Evolutionary conservation across 2,888 invertebrate species (phyloP), one percentile per base, ranked within the genome.

Genomic region (Nomada ferruginata): DNA sequence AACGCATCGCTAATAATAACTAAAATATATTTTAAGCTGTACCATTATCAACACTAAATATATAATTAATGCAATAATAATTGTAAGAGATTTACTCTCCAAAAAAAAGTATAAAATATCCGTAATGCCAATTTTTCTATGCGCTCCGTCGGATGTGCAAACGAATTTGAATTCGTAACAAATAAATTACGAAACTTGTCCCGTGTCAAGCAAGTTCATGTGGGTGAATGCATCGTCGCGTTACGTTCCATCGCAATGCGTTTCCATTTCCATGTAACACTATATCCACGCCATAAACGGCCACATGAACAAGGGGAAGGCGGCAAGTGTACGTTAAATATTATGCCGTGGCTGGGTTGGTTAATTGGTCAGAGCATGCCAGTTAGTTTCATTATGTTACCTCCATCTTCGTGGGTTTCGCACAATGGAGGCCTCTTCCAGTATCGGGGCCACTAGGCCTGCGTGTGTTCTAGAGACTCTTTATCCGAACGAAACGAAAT

Each of bases 321-420:
- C 81, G 82, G 81, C 84, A 81, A 87, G 83, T 87, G 79, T 84
- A 85, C 88, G 85, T 91, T 89, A 90, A 91, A 91, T 89, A 88
- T 91, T 90, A 89, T 89, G 89, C 86, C 83, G 85, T 87, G 86
- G 86, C 82, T 85, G 85, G 89, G 87, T 87, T 87, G 73, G 88
- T 92, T 92, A 92, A 92, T 92, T 92, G 91, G 87, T 89, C 89
- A 88, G 90, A 90, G 89, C 90, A 89, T 89, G 91, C 90, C 90
- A 91, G 91, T 92, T 92, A 92, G 92, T 92, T 90, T 92, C 92
- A 92, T 92, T 92, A 92, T 85, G 92, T 91, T 90, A 89, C 89
- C 89, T 91, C 91, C 89, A 90, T 92, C 92, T 92, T 92, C 92
- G 92, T 90, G 85, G 76, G 89, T 91, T 90, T 91, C 85, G 83